Evolutionary conservation across 92 coral and sea anemone genomes (phyloP).

Genomic region (Ricordea florida): DNA sequence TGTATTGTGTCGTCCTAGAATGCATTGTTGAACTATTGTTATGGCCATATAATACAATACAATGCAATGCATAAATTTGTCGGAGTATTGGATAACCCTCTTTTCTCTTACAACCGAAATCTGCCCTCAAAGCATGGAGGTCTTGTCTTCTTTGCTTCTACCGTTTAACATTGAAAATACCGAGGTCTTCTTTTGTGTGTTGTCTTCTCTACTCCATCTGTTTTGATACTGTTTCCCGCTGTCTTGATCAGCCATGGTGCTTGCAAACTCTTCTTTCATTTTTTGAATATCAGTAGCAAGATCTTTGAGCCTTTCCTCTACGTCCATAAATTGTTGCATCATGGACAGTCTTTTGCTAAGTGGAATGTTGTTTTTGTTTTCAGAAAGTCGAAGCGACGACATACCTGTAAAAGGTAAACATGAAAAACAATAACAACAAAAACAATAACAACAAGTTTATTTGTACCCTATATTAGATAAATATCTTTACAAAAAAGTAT

Average conservation of each 20-base stretch:
- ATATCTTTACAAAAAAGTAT: too few species aligned
- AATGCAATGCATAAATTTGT: too few species aligned
- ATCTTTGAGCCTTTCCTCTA: constrained; percentile 21
- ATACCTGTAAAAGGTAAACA: not conserved
- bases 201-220: not conserved
- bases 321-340: constrained; percentile 17
- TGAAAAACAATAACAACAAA: too few species aligned
- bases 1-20: too few species aligned
- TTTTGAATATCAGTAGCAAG: constrained; percentile 7
- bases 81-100: too few species aligned
- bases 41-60: too few species aligned
- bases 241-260: not conserved
- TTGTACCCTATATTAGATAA: too few species aligned
- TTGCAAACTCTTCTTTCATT: constrained; percentile 18
- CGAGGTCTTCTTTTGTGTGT: not conserved
- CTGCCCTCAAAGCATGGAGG: too few species aligned
- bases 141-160: not conserved
- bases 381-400: not conserved
- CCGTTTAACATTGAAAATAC: not conserved
- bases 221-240: not conserved
- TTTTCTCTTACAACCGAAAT: too few species aligned
- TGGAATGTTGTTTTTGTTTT: not conserved
- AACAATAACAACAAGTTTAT: too few species aligned
- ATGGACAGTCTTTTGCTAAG: constrained; percentile 3
- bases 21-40: too few species aligned